Percentiles rank a stretch among this genome's conserved stretches.
Conservation (phyloP, 2,113 vertebrate genomes). For the Muntiacus reevesi region DNA sequence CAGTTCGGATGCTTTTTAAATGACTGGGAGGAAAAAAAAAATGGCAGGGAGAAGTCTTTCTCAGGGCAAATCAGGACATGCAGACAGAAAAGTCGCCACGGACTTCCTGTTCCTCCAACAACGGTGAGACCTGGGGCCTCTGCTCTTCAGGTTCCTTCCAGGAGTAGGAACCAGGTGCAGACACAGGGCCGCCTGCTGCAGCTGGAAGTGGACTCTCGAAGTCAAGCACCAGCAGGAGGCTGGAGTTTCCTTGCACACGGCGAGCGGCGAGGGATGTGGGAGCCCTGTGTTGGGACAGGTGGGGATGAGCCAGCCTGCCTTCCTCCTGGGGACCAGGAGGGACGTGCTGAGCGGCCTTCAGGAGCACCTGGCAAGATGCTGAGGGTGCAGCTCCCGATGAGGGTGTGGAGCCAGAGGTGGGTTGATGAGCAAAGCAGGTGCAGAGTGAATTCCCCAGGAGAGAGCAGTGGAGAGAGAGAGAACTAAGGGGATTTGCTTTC, state of each 20-base stretch:
- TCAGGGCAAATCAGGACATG: not conserved
- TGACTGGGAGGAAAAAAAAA: not conserved
- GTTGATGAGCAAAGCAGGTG: not conserved
- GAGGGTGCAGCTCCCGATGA: accelerated
- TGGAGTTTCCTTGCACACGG: not conserved
- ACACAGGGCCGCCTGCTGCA: not conserved
- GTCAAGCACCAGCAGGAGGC: not conserved
- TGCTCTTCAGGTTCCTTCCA: not conserved
- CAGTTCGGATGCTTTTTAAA: not conserved
- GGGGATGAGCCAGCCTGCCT: not conserved
- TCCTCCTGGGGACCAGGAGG: not conserved
- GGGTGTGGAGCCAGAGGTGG: not conserved
- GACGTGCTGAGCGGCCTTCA: not conserved
- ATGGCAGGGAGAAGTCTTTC: not conserved
- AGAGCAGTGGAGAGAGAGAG: not conserved
- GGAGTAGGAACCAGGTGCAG: not conserved
- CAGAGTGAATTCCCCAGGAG: not conserved
- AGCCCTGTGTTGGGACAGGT: not conserved
- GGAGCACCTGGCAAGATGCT: not conserved
- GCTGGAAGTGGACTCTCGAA: not conserved
- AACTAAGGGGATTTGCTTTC: not conserved
- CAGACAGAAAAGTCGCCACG: not conserved
- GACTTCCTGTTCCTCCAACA: not conserved
- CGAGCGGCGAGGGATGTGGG: not conserved
- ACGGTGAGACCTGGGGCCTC: not conserved